Base-by-base conservation (phyloP, 2,888 invertebrate species). In the Fragum whitleyi region DNA sequence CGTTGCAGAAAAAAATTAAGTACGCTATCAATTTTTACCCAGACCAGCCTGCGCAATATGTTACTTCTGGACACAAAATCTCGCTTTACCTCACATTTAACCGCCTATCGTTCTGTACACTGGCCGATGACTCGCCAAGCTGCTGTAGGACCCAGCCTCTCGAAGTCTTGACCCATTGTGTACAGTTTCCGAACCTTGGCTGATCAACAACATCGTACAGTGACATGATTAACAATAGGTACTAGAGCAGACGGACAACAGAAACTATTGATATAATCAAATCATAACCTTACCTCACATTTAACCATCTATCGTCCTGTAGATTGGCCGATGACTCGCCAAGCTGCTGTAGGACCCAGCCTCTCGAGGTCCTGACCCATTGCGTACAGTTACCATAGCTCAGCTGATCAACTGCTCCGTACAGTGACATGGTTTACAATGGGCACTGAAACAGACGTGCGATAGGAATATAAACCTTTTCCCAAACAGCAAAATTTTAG, bases 71-170 rank as follows among this genome's bases (percentile, higher is more conserved):
- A n/a, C n/a, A n/a, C n/a, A n/a, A n/a, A n/a, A n/a, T n/a, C n/a
- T n/a, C n/a, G n/a, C 19, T 11, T 3, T 26, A 26, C 23, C 21
- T 21, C 23, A 3, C 21, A 51, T 51, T 51, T 51, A 51, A 51
- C 21, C 5, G 5, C 16, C 51, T 51, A n/a, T 21, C 16, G 51
- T 14, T 16, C 32, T 36, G 32, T 36, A 36, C 32, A 36, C 32
- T 36, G 32, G 32, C 32, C 9, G 32, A 3, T 36, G 32, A 36
- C 32, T 65, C 65, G 0, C n/a, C 26, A 1, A 67, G 16, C 19
- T 59, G 26, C 11, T 68, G 26, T 21, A 79, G 39, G 19, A 59
- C 68, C 79, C 79, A 79, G 0, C 79, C 79, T 21, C 72, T 62
- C 5, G 71, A 14, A 19, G 79, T 79, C 36, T 75, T 75, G 0